A percentile compares a stretch with the other conserved stretches of the same genome.
Evolutionary conservation across 2,888 invertebrate genomes (phyloP).

Genomic region (Drosophila fulvimacula): DNA sequence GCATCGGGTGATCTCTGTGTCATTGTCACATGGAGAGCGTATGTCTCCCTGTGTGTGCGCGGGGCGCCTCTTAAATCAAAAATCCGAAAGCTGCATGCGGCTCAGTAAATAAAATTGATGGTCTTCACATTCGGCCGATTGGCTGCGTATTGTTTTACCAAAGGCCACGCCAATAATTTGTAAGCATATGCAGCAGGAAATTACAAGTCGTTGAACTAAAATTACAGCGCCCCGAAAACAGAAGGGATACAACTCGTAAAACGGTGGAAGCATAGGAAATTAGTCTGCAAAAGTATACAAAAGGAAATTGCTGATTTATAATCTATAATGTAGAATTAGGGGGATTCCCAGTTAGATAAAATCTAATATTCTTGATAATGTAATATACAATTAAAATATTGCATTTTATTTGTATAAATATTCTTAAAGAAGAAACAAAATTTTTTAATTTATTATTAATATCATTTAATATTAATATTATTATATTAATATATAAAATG

Average conservation of each 20-base stretch:
- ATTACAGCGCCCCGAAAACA: neutral
- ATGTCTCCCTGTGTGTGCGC: slow-evolving; percentile 1
- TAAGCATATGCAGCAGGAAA: slow-evolving; percentile 56
- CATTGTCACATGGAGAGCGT: slow-evolving; percentile 41
- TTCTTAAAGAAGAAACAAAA: no score
- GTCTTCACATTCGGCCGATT: slow-evolving; percentile 14
- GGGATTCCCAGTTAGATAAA: neutral
- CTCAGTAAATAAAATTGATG: slow-evolving; percentile 43
- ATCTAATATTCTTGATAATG: neutral
- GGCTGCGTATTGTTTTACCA: slow-evolving; percentile 40
- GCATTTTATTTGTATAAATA: no score
- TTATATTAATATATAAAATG: no score
- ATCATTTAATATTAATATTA: no score
- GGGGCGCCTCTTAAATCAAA: slow-evolving; percentile 65
- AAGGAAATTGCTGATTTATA: slow-evolving; percentile 33
- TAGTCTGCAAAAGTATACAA: slow-evolving; percentile 24
- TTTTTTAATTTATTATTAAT: no score
- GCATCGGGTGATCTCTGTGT: slow-evolving; percentile 49
- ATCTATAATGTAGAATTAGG: neutral
- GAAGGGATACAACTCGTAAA: neutral
- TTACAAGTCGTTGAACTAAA: slow-evolving; percentile 30
- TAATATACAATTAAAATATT: no score
- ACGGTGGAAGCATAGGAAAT: slow-evolving; percentile 26
- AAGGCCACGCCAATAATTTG: slow-evolving; percentile 42
- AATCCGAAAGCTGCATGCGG: slow-evolving; percentile 45